phyloP scores from a whole-genome alignment of 1,140 invertebrate genomes.

The Cydia fagiglandana region DNA sequence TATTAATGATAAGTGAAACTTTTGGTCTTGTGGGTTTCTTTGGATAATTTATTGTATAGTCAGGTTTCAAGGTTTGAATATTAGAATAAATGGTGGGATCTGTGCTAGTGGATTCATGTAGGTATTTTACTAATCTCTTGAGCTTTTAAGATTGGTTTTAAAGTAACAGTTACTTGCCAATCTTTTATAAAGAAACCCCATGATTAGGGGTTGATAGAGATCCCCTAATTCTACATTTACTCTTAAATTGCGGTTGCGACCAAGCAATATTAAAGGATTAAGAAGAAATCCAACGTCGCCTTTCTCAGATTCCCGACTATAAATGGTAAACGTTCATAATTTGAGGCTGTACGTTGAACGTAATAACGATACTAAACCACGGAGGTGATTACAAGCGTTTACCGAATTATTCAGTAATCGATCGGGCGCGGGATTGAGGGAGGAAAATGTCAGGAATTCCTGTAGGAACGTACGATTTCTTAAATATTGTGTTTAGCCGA shows the following conservation, averaged over 20 bases:
- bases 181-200: background rate
- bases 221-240: slow-evolving; percentile 8
- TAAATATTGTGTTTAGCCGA: slow-evolving; percentile 57
- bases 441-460: slow-evolving; percentile 53
- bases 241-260: background rate
- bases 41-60: slow-evolving; percentile 7
- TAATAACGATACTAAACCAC: slow-evolving; percentile 64
- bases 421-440: slow-evolving; percentile 49
- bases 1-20: slow-evolving; percentile 52
- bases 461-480: slow-evolving; percentile 43
- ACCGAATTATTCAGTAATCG: slow-evolving; percentile 71
- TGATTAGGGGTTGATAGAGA: slow-evolving; percentile 11
- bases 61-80: background rate
- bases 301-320: slow-evolving; percentile 33
- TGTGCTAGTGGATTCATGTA: background rate
- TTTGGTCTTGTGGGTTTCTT: slow-evolving; percentile 29
- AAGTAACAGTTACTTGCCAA: background rate
- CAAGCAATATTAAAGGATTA: slow-evolving; percentile 19
- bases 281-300: slow-evolving; percentile 18
- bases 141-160: background rate
- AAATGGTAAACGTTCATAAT: slow-evolving; percentile 41
- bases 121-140: background rate
- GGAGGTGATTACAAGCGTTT: slow-evolving; percentile 71
- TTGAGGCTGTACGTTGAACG: slow-evolving; percentile 50
- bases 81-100: background rate